Evolutionary conservation across 2,888 invertebrate species (phyloP).

Genomic region (Exocentrus adspersus): DNA sequence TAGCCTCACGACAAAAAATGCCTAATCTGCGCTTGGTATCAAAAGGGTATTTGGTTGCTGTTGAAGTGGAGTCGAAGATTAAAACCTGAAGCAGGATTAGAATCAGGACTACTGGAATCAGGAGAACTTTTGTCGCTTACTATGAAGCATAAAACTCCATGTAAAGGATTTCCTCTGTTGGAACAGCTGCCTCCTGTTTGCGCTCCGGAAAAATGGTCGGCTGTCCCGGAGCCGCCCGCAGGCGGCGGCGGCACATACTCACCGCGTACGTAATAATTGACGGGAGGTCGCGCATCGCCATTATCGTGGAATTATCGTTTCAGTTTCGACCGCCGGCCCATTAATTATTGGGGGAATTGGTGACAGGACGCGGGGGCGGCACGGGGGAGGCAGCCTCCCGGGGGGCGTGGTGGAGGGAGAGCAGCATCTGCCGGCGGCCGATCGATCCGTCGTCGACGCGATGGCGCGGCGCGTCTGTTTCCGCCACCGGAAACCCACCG

Average conservation of each 20-base stretch:
- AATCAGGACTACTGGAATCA: too few species aligned
- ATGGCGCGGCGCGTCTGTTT: conserved; percentile 53
- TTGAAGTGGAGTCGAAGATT: too few species aligned
- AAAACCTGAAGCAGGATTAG: too few species aligned
- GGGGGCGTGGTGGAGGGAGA: conserved; percentile 49
- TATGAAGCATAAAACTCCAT: too few species aligned
- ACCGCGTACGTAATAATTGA: conserved; percentile 52
- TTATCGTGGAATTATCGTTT: conserved; percentile 67
- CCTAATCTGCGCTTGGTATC: too few species aligned
- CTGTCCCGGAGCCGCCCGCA: not conserved
- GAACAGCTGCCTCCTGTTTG: too few species aligned
- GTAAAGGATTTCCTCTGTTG: too few species aligned
- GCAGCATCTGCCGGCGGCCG: conserved; percentile 55
- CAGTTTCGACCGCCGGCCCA: conserved; percentile 63
- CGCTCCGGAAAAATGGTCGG: not conserved
- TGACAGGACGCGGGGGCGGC: conserved; percentile 51
- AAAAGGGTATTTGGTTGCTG: too few species aligned
- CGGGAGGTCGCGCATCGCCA: conserved; percentile 64
- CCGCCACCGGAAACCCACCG: conserved; percentile 12
- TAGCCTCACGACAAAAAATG: not conserved
- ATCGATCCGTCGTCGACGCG: conserved; percentile 53
- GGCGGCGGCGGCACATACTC: conserved; percentile 8
- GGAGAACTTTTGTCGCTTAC: too few species aligned
- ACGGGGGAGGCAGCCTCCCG: conserved; percentile 39
- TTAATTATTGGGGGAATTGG: conserved; percentile 60